phyloP scores from a whole-genome alignment of 2,797 vertebrate species.

The Enteromius thamalakanensis region DNA sequence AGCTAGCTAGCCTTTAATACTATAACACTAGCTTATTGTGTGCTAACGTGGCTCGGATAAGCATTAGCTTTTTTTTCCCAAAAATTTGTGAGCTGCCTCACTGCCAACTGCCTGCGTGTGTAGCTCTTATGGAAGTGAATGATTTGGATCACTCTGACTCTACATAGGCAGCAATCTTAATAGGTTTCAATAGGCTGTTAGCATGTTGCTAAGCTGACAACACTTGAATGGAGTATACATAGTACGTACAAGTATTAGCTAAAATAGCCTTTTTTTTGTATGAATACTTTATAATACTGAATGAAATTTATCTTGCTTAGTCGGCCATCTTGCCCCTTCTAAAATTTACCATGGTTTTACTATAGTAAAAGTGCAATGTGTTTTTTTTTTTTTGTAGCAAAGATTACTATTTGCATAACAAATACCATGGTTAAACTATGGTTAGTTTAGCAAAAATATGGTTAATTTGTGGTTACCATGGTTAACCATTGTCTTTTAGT shows the following conservation, averaged over 20 bases:
- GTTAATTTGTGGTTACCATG: neutral
- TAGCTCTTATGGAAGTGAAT: neutral
- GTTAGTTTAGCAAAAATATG: neutral
- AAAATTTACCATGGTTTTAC: neutral
- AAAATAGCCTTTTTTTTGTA: neutral
- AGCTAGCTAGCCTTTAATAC: slow-evolving; percentile 23
- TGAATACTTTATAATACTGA: neutral
- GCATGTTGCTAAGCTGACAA: neutral
- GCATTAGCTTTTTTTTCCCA: neutral
- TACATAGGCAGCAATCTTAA: neutral
- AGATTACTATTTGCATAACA: neutral
- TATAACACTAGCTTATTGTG: slow-evolving; percentile 14
- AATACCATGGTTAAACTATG: neutral
- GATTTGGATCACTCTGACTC: neutral
- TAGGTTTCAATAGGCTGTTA: neutral
- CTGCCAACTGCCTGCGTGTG: neutral
- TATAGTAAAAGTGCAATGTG: neutral
- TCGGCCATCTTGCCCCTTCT: neutral
- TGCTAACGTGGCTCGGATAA: neutral
- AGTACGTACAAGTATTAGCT: neutral
- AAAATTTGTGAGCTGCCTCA: neutral
- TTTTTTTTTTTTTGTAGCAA: neutral
- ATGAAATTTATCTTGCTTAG: neutral
- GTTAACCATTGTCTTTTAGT: neutral
- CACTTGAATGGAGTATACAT: neutral